phyloP scores from a whole-genome alignment of 2,888 invertebrate genomes.

The Drosophila tanythrix region DNA sequence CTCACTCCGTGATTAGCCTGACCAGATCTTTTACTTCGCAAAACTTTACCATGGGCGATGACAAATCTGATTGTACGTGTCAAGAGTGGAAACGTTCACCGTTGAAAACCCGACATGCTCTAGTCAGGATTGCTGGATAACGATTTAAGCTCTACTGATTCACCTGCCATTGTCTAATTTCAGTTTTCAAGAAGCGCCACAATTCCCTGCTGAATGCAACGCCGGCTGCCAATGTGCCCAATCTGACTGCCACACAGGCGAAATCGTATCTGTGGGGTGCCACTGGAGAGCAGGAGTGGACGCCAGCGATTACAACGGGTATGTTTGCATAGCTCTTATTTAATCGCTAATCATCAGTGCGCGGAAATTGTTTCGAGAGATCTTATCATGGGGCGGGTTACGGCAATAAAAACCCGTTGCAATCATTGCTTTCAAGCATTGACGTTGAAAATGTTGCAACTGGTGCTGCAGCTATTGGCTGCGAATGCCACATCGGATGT shows the following conservation, averaged over 20 bases:
- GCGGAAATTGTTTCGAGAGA: conserved; percentile 36
- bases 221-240: conserved; percentile 60
- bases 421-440: conserved; percentile 25
- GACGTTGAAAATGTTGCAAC: conserved; percentile 26
- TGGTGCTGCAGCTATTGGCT: conserved; percentile 23
- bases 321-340: conserved; percentile 39
- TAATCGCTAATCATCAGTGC: conserved; percentile 19
- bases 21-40: conserved; percentile 73
- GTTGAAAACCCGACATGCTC: not conserved
- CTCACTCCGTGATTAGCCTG: conserved; percentile 72
- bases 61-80: conserved; percentile 76
- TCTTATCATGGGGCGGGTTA: conserved; percentile 37
- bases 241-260: conserved; percentile 79
- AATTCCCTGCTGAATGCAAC: conserved; percentile 71
- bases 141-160: not conserved
- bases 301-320: conserved; percentile 97
- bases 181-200: conserved; percentile 79
- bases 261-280: conserved; percentile 93
- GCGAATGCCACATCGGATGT: conserved; percentile 17
- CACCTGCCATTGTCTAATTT: not conserved
- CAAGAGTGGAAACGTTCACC: not conserved
- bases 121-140: not conserved
- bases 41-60: conserved; percentile 62
- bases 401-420: not conserved
- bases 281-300: conserved; percentile 99